Evolutionary conservation across 2,113 vertebrate species (phyloP).

Genomic region (Salvator merianae): DNA sequence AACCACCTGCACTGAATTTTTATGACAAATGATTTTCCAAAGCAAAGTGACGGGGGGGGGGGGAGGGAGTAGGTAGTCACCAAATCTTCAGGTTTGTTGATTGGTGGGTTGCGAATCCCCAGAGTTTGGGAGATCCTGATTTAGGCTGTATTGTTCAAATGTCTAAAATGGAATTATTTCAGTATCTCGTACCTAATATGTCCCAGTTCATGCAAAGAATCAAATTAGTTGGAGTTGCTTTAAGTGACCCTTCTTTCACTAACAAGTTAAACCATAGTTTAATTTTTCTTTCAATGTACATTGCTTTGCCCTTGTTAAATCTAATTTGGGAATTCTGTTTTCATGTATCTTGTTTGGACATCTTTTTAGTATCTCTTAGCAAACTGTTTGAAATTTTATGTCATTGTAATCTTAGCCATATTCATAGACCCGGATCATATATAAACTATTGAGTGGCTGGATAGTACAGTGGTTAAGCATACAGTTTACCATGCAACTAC

Average conservation of each 20-base stretch:
- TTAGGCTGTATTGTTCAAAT: background rate
- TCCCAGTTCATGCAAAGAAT: background rate
- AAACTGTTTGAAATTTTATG: background rate
- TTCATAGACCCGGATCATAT: background rate
- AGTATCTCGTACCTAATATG: background rate
- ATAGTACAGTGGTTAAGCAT: too few relatives aligned
- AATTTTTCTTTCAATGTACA: background rate
- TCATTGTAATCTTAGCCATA: background rate
- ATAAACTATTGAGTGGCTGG: background rate
- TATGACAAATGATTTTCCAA: too few relatives aligned
- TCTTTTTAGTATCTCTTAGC: background rate
- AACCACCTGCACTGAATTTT: too few relatives aligned
- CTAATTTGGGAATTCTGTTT: background rate
- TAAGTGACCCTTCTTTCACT: background rate
- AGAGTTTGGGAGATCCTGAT: too few relatives aligned
- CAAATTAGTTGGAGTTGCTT: background rate
- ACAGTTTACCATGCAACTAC: too few relatives aligned
- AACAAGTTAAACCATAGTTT: background rate
- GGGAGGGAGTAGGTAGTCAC: too few relatives aligned
- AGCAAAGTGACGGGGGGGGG: too few relatives aligned
- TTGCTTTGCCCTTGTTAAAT: background rate
- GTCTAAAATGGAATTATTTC: background rate
- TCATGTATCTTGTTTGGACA: background rate
- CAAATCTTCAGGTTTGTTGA: too few relatives aligned
- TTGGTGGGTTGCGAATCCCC: too few relatives aligned